Conservation (phyloP, 1,140 invertebrate species). For the Saccostrea cuccullata region DNA sequence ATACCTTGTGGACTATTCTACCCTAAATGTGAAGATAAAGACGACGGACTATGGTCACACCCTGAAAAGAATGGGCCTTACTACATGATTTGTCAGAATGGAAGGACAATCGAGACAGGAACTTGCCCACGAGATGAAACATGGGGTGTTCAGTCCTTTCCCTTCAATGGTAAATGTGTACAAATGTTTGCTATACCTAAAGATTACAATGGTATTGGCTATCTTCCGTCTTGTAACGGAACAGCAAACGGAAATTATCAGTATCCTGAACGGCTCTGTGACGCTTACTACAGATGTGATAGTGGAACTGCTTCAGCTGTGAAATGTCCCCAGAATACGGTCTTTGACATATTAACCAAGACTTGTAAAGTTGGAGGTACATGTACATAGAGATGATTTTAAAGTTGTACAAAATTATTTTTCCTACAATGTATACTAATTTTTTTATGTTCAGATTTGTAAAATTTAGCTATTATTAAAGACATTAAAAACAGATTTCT, state of each 20-base stretch:
- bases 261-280: background rate
- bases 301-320: background rate
- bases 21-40: background rate
- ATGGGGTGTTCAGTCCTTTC: background rate
- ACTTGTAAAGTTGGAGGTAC: background rate
- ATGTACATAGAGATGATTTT: too few relatives aligned
- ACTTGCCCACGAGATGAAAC: background rate
- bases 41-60: background rate
- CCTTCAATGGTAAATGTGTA: background rate
- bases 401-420: too few relatives aligned
- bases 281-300: background rate
- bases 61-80: background rate
- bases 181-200: background rate
- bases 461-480: too few relatives aligned
- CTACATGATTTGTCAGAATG: background rate
- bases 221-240: background rate
- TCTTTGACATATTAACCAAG: background rate
- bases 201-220: background rate
- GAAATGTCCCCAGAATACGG: background rate
- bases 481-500: too few relatives aligned
- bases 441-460: too few relatives aligned
- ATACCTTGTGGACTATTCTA: background rate
- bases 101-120: background rate
- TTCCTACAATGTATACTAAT: too few relatives aligned
- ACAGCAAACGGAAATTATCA: slow-evolving; percentile 8